Conservation (phyloP, 2,888 invertebrate genomes). For the Lasioglossum lativentre region DNA sequence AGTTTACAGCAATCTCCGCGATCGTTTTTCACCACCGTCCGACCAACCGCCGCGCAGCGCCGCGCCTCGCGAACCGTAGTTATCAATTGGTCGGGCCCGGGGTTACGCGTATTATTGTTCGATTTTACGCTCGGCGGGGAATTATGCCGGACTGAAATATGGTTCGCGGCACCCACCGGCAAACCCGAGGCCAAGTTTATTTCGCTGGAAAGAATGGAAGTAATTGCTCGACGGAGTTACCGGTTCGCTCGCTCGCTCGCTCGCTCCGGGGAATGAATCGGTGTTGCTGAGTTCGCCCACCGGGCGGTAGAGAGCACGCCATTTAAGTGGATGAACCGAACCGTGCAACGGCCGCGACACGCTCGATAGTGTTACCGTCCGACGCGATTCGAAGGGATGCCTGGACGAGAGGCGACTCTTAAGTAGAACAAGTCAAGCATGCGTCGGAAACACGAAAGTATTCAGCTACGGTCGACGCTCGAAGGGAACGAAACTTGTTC, state of each 20-base stretch:
- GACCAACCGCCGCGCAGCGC: background rate
- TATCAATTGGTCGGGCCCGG: constrained; percentile 44
- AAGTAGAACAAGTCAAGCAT: constrained; percentile 23
- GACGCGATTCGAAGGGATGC: background rate
- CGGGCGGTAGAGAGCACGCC: background rate
- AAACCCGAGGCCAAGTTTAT: constrained; percentile 1
- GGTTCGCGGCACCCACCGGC: background rate
- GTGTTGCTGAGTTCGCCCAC: background rate
- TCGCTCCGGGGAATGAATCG: background rate
- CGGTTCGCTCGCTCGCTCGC: background rate
- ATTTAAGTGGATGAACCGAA: constrained; percentile 1
- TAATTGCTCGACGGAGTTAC: constrained; percentile 27
- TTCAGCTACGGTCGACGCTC: background rate
- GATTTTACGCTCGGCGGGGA: constrained; percentile 40
- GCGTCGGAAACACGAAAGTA: background rate
- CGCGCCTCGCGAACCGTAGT: background rate
- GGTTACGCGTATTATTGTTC: constrained; percentile 41
- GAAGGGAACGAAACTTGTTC: background rate
- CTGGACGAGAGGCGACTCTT: background rate
- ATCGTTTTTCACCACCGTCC: constrained; percentile 45
- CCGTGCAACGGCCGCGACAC: background rate
- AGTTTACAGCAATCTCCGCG: constrained; percentile 52
- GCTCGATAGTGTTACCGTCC: background rate
- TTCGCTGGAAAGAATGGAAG: constrained; percentile 19
- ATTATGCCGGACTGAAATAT: constrained; percentile 34